phyloP scores from a whole-genome alignment of 2,113 vertebrate genomes.

The Peromyscus polionotus region DNA sequence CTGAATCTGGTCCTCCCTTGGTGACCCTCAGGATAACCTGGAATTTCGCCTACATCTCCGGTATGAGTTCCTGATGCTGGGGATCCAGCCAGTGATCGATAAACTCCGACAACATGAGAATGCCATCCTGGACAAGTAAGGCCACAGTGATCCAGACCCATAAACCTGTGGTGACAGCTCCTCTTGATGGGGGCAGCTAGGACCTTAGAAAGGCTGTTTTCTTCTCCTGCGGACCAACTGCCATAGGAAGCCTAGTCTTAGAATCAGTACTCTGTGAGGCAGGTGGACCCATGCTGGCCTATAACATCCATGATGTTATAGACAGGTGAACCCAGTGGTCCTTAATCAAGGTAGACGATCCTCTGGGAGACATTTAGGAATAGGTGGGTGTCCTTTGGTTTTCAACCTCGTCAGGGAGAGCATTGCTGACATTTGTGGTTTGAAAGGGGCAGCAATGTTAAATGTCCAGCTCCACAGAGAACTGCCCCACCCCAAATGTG shows the following conservation, averaged over 20 bases:
- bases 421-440: not conserved
- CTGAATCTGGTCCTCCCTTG: conserved; percentile 17
- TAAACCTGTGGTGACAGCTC: not conserved
- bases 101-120: conserved; percentile 97
- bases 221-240: not conserved
- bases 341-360: not conserved
- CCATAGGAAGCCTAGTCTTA: not conserved
- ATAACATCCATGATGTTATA: not conserved
- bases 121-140: conserved; percentile 96
- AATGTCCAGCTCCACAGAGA: not conserved
- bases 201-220: not conserved
- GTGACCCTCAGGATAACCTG: conserved; percentile 93
- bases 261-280: not conserved
- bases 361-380: not conserved
- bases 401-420: not conserved
- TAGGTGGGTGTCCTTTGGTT: not conserved
- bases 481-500: rapidly evolving
- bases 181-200: not conserved
- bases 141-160: not conserved
- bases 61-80: conserved; percentile 98
- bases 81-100: conserved; percentile 98
- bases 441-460: not conserved
- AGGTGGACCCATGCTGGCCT: not conserved
- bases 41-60: conserved; percentile 98
- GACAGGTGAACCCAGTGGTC: not conserved